A percentile compares a stretch with the other conserved stretches of the same genome.
These are phyloP conservation scores for Aphodius sticticus DNA, from an alignment of 2,888 invertebrate species.

Conservation along the genomic window DNA sequence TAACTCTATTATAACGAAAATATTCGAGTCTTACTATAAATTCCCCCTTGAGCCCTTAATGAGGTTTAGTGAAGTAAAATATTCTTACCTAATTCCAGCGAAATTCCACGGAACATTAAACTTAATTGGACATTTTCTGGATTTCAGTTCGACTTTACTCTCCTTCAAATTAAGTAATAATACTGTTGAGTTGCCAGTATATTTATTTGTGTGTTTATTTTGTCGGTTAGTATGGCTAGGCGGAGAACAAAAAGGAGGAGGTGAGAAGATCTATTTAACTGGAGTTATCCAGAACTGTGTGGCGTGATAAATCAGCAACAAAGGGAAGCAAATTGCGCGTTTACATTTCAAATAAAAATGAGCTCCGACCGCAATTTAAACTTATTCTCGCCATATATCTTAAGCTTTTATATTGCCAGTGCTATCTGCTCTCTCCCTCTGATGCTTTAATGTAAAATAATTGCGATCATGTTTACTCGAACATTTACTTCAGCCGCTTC, in stretches of 20 bases:
- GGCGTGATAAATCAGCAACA: constrained; percentile 36
- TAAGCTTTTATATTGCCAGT: constrained; percentile 50
- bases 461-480: constrained; percentile 52
- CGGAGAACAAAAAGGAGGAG: constrained; percentile 27
- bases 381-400: constrained; percentile 54
- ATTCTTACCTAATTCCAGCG: not conserved
- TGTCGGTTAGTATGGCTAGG: constrained; percentile 10
- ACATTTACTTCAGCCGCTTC: constrained; percentile 41
- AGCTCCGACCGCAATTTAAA: constrained; percentile 54
- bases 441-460: constrained; percentile 56
- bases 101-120: constrained; percentile 4
- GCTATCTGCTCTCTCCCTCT: constrained; percentile 45
- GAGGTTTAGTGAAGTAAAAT: not conserved
- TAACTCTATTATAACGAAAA: not conserved
- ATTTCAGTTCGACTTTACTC: not conserved
- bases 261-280: constrained; percentile 31
- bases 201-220: constrained; percentile 11
- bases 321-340: constrained; percentile 47
- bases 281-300: constrained; percentile 25
- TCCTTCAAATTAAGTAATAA: not conserved
- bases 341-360: constrained; percentile 53
- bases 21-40: not conserved
- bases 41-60: not conserved
- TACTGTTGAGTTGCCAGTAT: constrained; percentile 4
- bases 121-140: not conserved